These are phyloP conservation scores for Montipora efflorescens DNA, from an alignment of 64 coral and sea anemone species.

Conservation along the genomic window DNA sequence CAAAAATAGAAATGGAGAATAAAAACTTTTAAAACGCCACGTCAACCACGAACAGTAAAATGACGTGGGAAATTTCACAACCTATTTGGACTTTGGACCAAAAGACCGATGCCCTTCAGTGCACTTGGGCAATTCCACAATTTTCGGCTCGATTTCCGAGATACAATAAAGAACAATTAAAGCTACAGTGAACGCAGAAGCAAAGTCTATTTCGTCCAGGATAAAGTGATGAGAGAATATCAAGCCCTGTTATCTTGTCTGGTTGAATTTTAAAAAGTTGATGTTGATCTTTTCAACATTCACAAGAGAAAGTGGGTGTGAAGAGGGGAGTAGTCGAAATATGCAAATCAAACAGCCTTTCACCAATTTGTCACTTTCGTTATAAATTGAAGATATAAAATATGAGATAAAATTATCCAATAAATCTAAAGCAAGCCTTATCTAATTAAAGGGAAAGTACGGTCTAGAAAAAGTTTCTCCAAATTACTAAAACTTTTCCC, in stretches of 20 bases:
- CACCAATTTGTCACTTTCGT: background rate
- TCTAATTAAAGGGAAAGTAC: too few species aligned
- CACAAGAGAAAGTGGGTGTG: background rate
- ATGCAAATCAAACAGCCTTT: background rate
- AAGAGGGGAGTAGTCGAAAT: background rate
- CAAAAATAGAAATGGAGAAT: background rate
- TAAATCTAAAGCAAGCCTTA: too few species aligned
- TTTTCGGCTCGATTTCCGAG: slow-evolving; percentile 19
- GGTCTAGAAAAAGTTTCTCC: too few species aligned
- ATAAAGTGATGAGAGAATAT: background rate
- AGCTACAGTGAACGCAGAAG: background rate
- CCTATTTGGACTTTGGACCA: slow-evolving; percentile 26
- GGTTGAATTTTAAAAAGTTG: background rate
- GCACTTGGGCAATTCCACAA: too few species aligned
- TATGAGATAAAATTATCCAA: too few species aligned
- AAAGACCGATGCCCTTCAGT: background rate
- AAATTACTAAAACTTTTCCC: too few species aligned
- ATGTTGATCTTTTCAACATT: too few species aligned
- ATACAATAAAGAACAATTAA: background rate
- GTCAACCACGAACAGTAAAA: slow-evolving; percentile 10
- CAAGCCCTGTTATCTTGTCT: background rate
- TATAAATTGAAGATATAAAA: too few species aligned
- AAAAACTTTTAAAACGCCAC: slow-evolving; percentile 5
- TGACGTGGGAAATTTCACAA: slow-evolving; percentile 21
- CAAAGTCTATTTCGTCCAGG: background rate